Conservation (phyloP, 2,113 vertebrate genomes). For the Aleadryas rufinucha region DNA sequence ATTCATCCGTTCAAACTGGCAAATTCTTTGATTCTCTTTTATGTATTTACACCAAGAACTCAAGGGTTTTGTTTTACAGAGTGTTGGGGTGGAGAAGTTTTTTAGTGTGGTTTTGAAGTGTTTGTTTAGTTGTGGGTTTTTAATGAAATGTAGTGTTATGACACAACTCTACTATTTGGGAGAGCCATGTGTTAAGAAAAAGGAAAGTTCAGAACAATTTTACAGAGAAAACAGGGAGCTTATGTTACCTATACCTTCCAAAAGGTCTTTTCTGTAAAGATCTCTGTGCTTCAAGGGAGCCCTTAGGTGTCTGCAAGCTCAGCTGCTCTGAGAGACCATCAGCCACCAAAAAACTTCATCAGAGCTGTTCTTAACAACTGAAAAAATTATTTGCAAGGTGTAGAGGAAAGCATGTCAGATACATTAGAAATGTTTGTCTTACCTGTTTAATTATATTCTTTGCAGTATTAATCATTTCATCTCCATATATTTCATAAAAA, state of each 20-base stretch:
- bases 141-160: background rate
- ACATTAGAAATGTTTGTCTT: background rate
- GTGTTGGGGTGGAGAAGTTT: background rate
- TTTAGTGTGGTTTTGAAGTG: background rate
- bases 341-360: background rate
- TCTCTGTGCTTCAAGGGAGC: background rate
- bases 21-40: background rate
- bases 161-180: background rate
- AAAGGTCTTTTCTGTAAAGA: background rate
- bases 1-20: background rate
- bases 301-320: background rate
- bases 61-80: background rate
- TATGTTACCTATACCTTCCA: background rate
- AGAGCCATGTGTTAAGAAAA: background rate
- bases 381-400: background rate
- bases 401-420: background rate
- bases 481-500: slow-evolving; percentile 94
- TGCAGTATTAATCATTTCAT: slow-evolving; percentile 90
- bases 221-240: background rate
- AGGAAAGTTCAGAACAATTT: background rate
- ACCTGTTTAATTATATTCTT: slow-evolving; percentile 94
- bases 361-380: background rate
- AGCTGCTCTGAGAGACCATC: background rate
- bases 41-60: background rate
- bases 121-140: background rate